phyloP scores from a whole-genome alignment of 2,888 invertebrate species.

The Lottia gigantea region DNA sequence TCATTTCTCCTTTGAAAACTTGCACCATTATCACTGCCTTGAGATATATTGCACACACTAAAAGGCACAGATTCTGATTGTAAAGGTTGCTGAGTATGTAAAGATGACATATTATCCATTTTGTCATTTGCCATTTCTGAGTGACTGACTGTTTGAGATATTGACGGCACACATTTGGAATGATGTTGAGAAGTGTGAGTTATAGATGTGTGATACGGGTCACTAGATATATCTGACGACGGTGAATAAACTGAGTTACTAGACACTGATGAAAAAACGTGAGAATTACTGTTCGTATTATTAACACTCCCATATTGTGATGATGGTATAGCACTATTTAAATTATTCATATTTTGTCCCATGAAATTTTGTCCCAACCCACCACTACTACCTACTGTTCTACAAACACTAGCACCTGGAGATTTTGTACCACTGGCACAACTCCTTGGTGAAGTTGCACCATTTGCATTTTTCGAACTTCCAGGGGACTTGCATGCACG shows the following conservation, averaged over 20 bases:
- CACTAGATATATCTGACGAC: too few relatives aligned
- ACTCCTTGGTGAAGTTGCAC: slow-evolving; percentile 26
- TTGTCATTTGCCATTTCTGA: too few relatives aligned
- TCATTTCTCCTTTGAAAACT: not conserved
- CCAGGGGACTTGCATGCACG: slow-evolving; percentile 37
- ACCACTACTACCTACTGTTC: slow-evolving; percentile 12
- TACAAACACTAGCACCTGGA: slow-evolving; percentile 31
- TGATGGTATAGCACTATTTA: not conserved
- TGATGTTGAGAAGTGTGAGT: slow-evolving; percentile 18
- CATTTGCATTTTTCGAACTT: slow-evolving; percentile 26
- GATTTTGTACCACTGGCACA: slow-evolving; percentile 31
- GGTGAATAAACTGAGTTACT: too few relatives aligned
- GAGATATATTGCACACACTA: slow-evolving; percentile 7
- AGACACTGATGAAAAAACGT: not conserved
- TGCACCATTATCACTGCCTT: slow-evolving; percentile 3
- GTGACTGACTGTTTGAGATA: too few relatives aligned
- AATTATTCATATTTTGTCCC: not conserved
- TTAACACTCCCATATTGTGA: not conserved
- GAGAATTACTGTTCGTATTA: not conserved
- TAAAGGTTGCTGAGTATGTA: not conserved
- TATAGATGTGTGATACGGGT: too few relatives aligned
- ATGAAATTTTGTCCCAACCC: not conserved
- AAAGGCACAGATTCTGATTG: slow-evolving; percentile 5
- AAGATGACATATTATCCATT: too few relatives aligned
- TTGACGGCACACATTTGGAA: slow-evolving; percentile 13